A percentile compares a stretch with the other conserved stretches of the same genome.
Conservation (phyloP, 2,888 invertebrate genomes). For the Polyommatus icarus region DNA sequence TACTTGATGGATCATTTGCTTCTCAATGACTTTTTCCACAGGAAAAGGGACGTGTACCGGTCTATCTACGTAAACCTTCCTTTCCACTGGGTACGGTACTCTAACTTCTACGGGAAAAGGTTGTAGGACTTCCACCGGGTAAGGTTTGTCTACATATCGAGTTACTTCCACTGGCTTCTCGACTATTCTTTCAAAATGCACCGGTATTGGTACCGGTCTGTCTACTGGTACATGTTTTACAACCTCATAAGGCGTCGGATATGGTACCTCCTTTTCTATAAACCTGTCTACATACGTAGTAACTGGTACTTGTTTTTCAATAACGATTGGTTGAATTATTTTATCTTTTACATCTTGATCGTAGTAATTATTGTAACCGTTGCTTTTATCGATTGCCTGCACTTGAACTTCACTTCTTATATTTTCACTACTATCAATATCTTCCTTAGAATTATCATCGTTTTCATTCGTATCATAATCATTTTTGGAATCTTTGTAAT, state of each 20-base stretch:
- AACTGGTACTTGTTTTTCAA: slow-evolving; percentile 71
- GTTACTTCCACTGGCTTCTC: slow-evolving; percentile 78
- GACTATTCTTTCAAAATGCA: slow-evolving; percentile 75
- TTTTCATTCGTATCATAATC: slow-evolving; percentile 49
- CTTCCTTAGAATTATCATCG: slow-evolving; percentile 52
- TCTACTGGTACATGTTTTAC: slow-evolving; percentile 62
- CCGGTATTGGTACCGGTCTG: slow-evolving; percentile 67
- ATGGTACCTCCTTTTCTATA: slow-evolving; percentile 69
- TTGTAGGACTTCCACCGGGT: slow-evolving; percentile 75
- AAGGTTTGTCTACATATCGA: slow-evolving; percentile 79
- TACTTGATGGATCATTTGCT: slow-evolving; percentile 64
- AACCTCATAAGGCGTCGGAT: slow-evolving; percentile 65
- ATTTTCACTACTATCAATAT: slow-evolving; percentile 62
- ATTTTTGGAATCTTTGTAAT: slow-evolving; percentile 56
- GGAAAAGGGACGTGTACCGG: slow-evolving; percentile 74
- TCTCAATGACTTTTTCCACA: slow-evolving; percentile 77
- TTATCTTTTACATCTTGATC: slow-evolving; percentile 54
- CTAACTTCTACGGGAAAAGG: slow-evolving; percentile 79
- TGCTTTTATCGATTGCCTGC: slow-evolving; percentile 52
- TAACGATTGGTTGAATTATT: slow-evolving; percentile 70
- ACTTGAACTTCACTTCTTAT: slow-evolving; percentile 57
- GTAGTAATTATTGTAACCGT: slow-evolving; percentile 54
- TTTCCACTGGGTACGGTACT: slow-evolving; percentile 74
- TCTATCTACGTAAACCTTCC: slow-evolving; percentile 75
- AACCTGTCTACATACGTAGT: slow-evolving; percentile 69